These are phyloP conservation scores for Nomada fabriciana DNA, from an alignment of 2,888 invertebrate genomes.

Conservation along the genomic window DNA sequence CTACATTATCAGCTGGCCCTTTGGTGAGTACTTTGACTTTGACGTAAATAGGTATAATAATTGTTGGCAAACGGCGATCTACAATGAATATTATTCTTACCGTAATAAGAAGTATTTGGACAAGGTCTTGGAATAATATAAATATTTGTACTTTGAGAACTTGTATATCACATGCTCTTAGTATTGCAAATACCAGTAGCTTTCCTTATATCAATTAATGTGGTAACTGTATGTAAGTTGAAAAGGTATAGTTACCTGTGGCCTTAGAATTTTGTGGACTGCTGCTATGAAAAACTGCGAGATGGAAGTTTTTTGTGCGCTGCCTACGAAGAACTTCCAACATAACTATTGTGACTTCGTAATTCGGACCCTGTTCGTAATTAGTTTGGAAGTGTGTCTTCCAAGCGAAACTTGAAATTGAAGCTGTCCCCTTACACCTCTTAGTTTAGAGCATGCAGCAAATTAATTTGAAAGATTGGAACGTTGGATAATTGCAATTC, in stretches of 20 bases:
- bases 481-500: not conserved
- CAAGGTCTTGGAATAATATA: too few species aligned
- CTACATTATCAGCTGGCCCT: constrained; percentile 92
- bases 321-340: not conserved
- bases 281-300: not conserved
- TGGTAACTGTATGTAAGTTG: too few species aligned
- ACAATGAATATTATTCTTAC: too few species aligned
- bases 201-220: not conserved
- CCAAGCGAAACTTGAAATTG: constrained; percentile 13
- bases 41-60: not conserved
- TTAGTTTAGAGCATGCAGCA: not conserved
- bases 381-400: constrained; percentile 17
- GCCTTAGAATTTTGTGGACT: not conserved
- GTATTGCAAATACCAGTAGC: too few species aligned
- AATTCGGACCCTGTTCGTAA: constrained; percentile 11
- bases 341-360: not conserved
- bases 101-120: too few species aligned
- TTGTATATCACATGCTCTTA: too few species aligned
- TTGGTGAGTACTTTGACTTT: constrained; percentile 86
- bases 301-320: not conserved
- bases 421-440: not conserved
- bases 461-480: constrained; percentile 12
- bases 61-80: not conserved
- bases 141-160: too few species aligned
- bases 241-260: not conserved